These are phyloP conservation scores for Noctua pronuba DNA, from an alignment of 2,888 invertebrate species.

Conservation along the genomic window DNA sequence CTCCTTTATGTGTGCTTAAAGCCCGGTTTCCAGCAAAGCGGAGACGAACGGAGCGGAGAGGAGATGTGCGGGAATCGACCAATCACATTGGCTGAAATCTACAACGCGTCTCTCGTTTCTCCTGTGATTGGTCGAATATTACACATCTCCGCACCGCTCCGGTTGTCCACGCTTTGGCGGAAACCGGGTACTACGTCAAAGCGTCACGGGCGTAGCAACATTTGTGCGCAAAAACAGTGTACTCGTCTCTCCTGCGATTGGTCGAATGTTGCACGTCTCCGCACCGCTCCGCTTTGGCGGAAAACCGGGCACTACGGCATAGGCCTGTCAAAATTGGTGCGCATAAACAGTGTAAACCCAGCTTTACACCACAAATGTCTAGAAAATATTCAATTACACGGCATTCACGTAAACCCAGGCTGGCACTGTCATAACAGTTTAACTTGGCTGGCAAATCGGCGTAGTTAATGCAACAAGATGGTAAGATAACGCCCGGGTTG, in stretches of 20 bases:
- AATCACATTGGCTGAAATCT: background rate
- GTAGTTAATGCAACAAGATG: slow-evolving; percentile 67
- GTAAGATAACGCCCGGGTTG: slow-evolving; percentile 52
- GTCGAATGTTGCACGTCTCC: too few species aligned
- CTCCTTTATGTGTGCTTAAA: background rate
- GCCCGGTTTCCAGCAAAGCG: background rate
- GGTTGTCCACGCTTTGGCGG: background rate
- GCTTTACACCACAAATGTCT: slow-evolving; percentile 26
- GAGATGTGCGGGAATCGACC: background rate
- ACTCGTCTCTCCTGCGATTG: too few species aligned
- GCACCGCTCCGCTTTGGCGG: too few species aligned
- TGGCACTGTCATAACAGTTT: slow-evolving; percentile 56
- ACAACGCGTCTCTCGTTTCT: background rate
- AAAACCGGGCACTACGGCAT: too few species aligned
- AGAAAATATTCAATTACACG: slow-evolving; percentile 62
- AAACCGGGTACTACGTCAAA: background rate
- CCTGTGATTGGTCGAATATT: background rate
- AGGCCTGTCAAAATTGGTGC: too few species aligned
- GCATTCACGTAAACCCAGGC: slow-evolving; percentile 48
- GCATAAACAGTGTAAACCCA: background rate
- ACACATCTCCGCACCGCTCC: background rate
- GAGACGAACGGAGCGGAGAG: background rate
- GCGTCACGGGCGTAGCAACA: background rate
- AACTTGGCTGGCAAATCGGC: slow-evolving; percentile 61
- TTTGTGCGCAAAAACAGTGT: background rate